Evolutionary conservation across 2,888 invertebrate genomes (phyloP).

Genomic region (Salpingus planirostris): DNA sequence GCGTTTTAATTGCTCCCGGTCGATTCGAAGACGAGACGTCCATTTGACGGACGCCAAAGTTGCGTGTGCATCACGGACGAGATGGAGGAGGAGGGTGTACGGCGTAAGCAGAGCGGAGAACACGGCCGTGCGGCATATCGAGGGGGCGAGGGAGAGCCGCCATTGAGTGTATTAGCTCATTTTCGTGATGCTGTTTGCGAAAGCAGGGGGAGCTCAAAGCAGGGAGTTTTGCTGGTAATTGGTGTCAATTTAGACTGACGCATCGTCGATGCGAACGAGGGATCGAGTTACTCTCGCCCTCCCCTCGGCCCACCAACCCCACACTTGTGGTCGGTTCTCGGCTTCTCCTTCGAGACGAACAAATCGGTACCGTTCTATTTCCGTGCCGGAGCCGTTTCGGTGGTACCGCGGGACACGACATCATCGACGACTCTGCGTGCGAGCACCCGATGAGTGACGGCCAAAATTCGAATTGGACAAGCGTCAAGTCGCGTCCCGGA

Average conservation of each 20-base stretch:
- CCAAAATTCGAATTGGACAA: conserved; percentile 38
- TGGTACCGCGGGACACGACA: neutral
- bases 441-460: conserved; percentile 35
- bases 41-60: too few relatives aligned
- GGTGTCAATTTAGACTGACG: conserved; percentile 58
- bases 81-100: too few relatives aligned
- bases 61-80: too few relatives aligned
- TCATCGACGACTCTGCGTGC: conserved; percentile 26
- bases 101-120: too few relatives aligned
- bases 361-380: conserved; percentile 3
- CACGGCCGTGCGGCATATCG: too few relatives aligned
- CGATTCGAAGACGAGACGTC: too few relatives aligned
- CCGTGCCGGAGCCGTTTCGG: neutral
- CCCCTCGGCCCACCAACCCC: conserved; percentile 14
- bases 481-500: conserved; percentile 37
- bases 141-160: conserved; percentile 12
- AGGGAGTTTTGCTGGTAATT: conserved; percentile 54
- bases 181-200: conserved; percentile 43
- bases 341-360: conserved; percentile 8
- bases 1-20: too few relatives aligned
- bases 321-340: conserved; percentile 9
- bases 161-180: conserved; percentile 41
- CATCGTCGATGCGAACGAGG: conserved; percentile 44
- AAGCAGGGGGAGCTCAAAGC: conserved; percentile 34
- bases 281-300: conserved; percentile 40